These are phyloP conservation scores for Odontophorus gujanensis DNA, from an alignment of 2,113 vertebrate genomes.

Conservation along the genomic window DNA sequence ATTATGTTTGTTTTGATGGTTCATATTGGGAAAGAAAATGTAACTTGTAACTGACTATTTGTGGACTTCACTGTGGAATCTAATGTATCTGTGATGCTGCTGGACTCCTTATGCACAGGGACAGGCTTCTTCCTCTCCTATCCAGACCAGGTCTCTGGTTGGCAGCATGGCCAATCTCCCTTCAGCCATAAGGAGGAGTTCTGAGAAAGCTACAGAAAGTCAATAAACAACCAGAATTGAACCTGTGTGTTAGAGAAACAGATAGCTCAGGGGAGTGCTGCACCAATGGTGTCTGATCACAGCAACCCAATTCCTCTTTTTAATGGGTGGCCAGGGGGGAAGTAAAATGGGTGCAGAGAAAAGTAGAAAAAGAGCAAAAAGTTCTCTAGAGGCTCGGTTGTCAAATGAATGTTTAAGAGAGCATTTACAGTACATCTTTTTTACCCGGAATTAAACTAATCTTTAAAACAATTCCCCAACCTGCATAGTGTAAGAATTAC, in stretches of 20 bases:
- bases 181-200: background rate
- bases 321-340: slow-evolving; percentile 25
- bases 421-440: background rate
- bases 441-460: slow-evolving; percentile 11
- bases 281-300: background rate
- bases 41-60: background rate
- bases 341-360: slow-evolving; percentile 12
- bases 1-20: background rate
- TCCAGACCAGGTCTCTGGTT: background rate
- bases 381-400: background rate
- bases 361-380: slow-evolving; percentile 28
- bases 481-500: background rate
- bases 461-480: background rate
- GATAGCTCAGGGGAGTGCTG: background rate
- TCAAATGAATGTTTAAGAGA: background rate
- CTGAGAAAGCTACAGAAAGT: background rate
- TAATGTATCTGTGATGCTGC: background rate
- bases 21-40: background rate
- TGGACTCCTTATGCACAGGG: background rate
- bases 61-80: background rate
- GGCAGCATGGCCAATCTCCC: background rate
- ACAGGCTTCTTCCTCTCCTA: background rate
- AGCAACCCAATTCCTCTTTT: slow-evolving; percentile 4
- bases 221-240: slow-evolving; percentile 31
- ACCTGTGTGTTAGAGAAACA: background rate